Evolutionary conservation across 2,888 invertebrate genomes (phyloP), one percentile per base, ranked within the genome.

Genomic region (Andrena camellia): DNA sequence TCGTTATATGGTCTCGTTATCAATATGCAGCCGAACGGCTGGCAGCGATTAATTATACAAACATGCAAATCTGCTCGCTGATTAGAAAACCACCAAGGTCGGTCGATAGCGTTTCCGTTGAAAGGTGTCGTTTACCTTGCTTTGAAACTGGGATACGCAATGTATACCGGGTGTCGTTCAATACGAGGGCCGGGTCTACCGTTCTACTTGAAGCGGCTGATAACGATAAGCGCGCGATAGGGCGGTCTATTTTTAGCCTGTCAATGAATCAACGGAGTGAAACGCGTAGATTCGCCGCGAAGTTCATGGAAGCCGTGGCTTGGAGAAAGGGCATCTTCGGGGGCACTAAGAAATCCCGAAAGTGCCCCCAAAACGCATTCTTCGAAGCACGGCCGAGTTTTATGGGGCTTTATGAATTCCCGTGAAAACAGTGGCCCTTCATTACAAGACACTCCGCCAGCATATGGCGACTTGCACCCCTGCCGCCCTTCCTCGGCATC

Each of bases 111-210:
- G 42, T 85, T 88, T 88, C 85, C 81, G 81, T 88, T 85, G 82
- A 87, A 89, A 87, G 85, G 85, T 89, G 87, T 88, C 83, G 88
- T 81, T 87, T 89, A 84, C 89, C 88, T 89, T 87, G 86, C 83
- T 31, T 50, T 29, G 69, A 81, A 88, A 80, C 54, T 60, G 64
- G 60, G 33, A 81, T 84, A 83, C 57, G 42, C 70, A 64, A 62
- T 77, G 67, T 71, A 77, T 84, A 86, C 63, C 78, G 84, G 73
- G 83, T 84, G 87, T 67, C 72, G 42, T 10, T 48, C 52, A 8
- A 42, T 33, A 23, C 31, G 10, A 35, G 54, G 17, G 59, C 54
- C 35, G 29, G 50, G 63, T 48, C 57, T 31, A 42, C 48, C 33
- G 71, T 59, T 68, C 63, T 10, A 67, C 59, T 76, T 29, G 48